A percentile compares a stretch with the other conserved stretches of the same genome.
These are phyloP conservation scores for Aphelenchoides avenae DNA, from an alignment of 1,140 invertebrate genomes.

Conservation along the genomic window DNA sequence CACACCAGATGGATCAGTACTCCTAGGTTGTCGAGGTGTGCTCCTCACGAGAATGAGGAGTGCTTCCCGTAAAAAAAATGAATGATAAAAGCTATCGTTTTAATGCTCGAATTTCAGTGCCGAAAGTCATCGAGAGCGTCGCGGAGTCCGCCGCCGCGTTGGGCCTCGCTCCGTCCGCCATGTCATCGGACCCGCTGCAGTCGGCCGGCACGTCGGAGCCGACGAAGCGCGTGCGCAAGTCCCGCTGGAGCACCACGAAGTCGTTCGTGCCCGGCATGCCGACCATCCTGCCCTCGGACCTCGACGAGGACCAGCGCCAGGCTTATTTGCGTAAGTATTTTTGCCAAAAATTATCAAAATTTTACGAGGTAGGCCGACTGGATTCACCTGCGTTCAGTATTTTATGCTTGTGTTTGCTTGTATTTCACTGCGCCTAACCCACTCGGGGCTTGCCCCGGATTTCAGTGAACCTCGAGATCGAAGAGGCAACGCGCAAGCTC, in stretches of 20 bases:
- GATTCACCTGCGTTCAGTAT: background rate
- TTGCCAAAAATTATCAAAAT: background rate
- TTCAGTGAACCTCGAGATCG: constrained; percentile 59
- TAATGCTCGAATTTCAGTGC: constrained; percentile 1
- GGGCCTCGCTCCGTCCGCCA: background rate
- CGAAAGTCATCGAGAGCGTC: too few species aligned
- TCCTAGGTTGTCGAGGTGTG: background rate
- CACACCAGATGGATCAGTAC: background rate
- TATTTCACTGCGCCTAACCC: constrained; percentile 4
- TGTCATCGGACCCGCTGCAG: background rate
- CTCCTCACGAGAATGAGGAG: background rate
- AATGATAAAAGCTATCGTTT: too few species aligned
- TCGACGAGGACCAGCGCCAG: constrained; percentile 52
- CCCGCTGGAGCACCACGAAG: constrained; percentile 54
- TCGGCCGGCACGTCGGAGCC: background rate
- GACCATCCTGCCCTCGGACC: constrained; percentile 53
- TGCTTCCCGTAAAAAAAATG: background rate
- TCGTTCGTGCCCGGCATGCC: constrained; percentile 59
- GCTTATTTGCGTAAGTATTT: constrained; percentile 53
- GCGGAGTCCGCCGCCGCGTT: too few species aligned
- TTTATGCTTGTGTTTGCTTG: constrained; percentile 12
- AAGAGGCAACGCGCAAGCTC: constrained; percentile 55
- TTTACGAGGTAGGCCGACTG: background rate
- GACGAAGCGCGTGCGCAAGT: constrained; percentile 25
- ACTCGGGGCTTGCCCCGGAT: constrained; percentile 16